Evolutionary conservation across 2,113 vertebrate species (phyloP).

Genomic region (Sorex fumeus): DNA sequence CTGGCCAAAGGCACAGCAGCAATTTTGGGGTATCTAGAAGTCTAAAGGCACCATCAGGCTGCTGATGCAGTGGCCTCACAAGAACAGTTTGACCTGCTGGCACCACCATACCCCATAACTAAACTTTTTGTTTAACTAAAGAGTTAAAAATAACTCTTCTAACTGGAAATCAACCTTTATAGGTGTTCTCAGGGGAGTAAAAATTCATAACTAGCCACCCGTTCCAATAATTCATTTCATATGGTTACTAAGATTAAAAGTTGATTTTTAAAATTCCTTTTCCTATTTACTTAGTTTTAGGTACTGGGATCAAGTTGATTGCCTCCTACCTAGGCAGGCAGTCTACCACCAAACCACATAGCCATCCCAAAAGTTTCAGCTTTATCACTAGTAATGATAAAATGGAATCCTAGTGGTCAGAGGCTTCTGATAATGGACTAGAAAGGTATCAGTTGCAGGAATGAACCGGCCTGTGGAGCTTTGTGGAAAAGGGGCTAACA

Average conservation of each 20-base stretch:
- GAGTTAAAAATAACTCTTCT: conserved; percentile 40
- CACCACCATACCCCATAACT: no score
- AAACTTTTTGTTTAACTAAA: no score
- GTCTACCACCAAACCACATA: no score
- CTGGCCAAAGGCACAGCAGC: no score
- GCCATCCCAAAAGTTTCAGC: neutral
- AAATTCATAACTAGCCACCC: conserved; percentile 9
- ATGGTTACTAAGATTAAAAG: neutral
- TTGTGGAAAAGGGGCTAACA: neutral
- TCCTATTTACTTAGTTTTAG: no score
- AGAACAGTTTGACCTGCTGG: no score
- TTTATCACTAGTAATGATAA: conserved; percentile 12
- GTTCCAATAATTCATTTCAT: neutral
- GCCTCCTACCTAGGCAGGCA: no score
- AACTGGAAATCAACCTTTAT: conserved; percentile 27
- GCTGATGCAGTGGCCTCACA: no score
- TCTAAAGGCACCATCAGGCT: no score
- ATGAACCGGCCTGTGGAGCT: neutral
- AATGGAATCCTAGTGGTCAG: neutral
- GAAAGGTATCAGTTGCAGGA: neutral
- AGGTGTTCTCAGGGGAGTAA: conserved; percentile 29
- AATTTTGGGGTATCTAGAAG: no score
- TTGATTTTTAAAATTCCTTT: no score
- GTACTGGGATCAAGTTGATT: no score
- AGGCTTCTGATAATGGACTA: neutral